Evolutionary conservation across 1,140 invertebrate genomes (phyloP).

Genomic region (Aphelinus certus): DNA sequence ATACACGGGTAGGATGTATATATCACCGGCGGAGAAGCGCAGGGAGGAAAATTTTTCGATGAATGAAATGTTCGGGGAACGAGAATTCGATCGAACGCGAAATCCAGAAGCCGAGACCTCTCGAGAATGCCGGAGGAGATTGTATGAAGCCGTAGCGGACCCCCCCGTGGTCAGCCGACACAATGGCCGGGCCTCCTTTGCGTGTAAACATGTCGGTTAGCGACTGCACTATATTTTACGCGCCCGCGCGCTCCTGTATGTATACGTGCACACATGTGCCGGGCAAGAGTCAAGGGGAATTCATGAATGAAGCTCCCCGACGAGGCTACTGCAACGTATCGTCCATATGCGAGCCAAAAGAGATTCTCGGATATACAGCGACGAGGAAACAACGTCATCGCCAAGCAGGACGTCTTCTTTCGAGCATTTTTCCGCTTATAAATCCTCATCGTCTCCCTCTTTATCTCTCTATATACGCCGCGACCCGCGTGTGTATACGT

Average conservation of each 20-base stretch:
- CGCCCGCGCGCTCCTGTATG: background rate
- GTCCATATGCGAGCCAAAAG: background rate
- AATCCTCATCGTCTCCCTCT: background rate
- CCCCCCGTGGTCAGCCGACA: conserved; percentile 4
- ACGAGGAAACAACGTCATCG: conserved; percentile 24
- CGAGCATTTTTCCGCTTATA: conserved; percentile 18
- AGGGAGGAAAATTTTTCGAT: background rate
- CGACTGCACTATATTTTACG: conserved; percentile 23
- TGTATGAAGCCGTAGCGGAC: background rate
- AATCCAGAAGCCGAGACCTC: conserved; percentile 4
- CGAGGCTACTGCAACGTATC: no score
- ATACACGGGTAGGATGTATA: background rate
- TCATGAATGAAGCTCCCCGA: conserved; percentile 3
- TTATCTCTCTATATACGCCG: background rate
- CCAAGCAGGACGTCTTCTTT: conserved; percentile 39
- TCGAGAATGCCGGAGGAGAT: background rate
- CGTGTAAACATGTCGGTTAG: conserved; percentile 23
- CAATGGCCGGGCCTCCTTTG: conserved; percentile 6
- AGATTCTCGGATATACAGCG: conserved; percentile 10
- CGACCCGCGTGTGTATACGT: no score
- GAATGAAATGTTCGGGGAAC: conserved; percentile 9
- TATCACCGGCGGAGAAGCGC: background rate
- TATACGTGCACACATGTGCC: no score
- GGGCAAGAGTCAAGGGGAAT: conserved; percentile 2
- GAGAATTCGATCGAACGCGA: conserved; percentile 2